These are phyloP conservation scores for Strix aluco DNA, from an alignment of 2,113 vertebrate genomes.

Conservation along the genomic window DNA sequence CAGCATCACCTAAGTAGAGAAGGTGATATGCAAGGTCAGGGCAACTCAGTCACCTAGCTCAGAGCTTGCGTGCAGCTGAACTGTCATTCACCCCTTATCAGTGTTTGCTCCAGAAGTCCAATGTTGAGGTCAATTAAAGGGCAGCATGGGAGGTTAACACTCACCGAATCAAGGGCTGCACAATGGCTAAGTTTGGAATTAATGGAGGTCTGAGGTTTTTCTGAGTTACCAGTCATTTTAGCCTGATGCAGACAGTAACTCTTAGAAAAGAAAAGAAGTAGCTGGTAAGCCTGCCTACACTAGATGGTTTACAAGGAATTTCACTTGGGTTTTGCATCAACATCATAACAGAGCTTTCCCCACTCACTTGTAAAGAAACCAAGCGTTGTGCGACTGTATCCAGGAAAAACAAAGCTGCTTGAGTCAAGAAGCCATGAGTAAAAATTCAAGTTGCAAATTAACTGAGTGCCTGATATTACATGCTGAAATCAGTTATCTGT, in stretches of 20 bases:
- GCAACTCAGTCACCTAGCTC: background rate
- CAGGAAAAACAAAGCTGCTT: conserved; percentile 21
- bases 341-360: background rate
- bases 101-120: background rate
- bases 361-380: background rate
- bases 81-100: background rate
- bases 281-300: background rate
- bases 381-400: accelerated
- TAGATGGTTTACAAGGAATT: background rate
- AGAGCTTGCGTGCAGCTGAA: background rate
- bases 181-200: background rate
- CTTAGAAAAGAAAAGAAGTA: background rate
- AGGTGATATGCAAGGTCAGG: background rate
- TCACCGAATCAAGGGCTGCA: background rate
- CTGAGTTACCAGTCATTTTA: background rate
- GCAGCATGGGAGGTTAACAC: background rate
- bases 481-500: conserved; percentile 3
- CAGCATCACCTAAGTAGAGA: background rate
- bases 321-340: background rate
- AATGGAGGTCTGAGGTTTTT: background rate
- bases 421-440: background rate
- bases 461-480: background rate
- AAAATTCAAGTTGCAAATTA: conserved; percentile 45
- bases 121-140: background rate
- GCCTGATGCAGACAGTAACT: background rate